These are phyloP conservation scores for Caenorhabditis inopinata DNA, from an alignment of 1,140 invertebrate species.

Conservation along the genomic window DNA sequence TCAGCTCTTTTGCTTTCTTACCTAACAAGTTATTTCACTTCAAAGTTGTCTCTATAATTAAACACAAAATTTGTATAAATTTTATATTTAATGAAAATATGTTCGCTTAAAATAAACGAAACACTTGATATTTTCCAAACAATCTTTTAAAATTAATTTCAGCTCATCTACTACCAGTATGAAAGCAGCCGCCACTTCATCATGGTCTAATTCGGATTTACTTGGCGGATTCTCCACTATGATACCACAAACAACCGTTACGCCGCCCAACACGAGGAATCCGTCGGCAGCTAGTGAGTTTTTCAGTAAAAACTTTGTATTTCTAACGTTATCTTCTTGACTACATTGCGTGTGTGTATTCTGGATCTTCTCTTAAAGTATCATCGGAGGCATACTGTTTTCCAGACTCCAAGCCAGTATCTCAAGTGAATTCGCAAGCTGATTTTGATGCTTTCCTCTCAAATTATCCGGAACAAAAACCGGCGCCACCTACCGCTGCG, in stretches of 20 bases:
- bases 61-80: no score
- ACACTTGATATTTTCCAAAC: no score
- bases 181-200: background rate
- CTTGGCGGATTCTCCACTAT: background rate
- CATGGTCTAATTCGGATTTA: background rate
- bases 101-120: no score
- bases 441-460: background rate
- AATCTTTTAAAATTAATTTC: no score
- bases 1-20: no score
- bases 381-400: no score
- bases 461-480: background rate
- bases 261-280: background rate
- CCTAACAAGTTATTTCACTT: no score
- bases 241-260: background rate
- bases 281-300: background rate
- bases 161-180: background rate
- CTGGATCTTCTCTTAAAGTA: no score
- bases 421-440: constrained; percentile 11
- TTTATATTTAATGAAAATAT: no score
- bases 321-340: background rate
- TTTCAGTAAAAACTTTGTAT: background rate
- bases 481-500: background rate
- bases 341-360: no score
- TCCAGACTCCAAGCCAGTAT: constrained; percentile 12
- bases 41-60: no score